These are phyloP conservation scores for Hirtodrosophila histrioides DNA, from an alignment of 2,888 invertebrate genomes.

Conservation along the genomic window DNA sequence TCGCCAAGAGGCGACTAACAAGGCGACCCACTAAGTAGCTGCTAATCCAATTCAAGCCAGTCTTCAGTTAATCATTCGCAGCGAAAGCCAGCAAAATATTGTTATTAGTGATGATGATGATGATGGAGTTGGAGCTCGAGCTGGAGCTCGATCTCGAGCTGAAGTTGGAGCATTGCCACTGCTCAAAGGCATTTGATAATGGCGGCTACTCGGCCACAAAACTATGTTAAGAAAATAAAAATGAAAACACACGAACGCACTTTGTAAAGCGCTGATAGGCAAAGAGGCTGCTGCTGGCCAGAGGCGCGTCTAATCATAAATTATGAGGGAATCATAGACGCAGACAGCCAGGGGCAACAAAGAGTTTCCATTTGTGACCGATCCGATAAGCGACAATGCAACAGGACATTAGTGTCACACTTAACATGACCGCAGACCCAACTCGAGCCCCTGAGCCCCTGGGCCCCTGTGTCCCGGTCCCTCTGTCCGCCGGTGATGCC, in stretches of 20 bases:
- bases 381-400: conserved; percentile 67
- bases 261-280: conserved; percentile 52
- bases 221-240: background rate
- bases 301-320: conserved; percentile 61
- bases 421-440: conserved; percentile 68
- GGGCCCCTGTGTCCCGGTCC: background rate
- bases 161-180: background rate
- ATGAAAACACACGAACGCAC: conserved; percentile 60
- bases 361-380: conserved; percentile 34
- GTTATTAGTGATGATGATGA: conserved; percentile 50
- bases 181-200: conserved; percentile 45
- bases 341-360: conserved; percentile 28
- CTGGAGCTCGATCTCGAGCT: background rate
- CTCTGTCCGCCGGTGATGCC: too few relatives aligned
- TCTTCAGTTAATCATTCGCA: conserved; percentile 66
- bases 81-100: conserved; percentile 74
- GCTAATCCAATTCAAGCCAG: conserved; percentile 50
- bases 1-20: conserved; percentile 42
- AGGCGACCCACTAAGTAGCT: conserved; percentile 47
- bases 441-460: conserved; percentile 11
- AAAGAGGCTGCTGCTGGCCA: conserved; percentile 19
- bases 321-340: conserved; percentile 64
- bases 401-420: conserved; percentile 80
- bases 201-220: conserved; percentile 8
- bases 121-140: conserved; percentile 5